Base-by-base conservation (phyloP, 2,888 invertebrate genomes). In the Drosophila mettleri region DNA sequence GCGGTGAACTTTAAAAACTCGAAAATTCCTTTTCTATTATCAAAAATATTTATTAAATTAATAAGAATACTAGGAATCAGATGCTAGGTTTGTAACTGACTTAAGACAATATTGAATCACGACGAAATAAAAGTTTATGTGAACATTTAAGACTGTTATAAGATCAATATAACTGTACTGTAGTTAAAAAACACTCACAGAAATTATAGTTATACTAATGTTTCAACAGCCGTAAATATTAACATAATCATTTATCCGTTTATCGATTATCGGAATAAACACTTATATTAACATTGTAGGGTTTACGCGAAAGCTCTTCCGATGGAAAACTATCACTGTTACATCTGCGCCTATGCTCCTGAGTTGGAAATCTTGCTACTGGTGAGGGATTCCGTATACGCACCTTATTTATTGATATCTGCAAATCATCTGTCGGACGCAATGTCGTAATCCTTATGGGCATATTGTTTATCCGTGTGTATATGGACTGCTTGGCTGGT, bases 251-350 rank as follows among this genome's bases (percentile, higher is more conserved):
- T 33, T 29, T 68, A 86, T 9, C 69, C 39, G 6, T 78, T 74
- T 61, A 84, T 64, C 27, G 63, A 53, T 66, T 79, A 45, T 90
- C 88, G n/a, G 89, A 58, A 69, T 68, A 89, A 7, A 90, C 80
- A 73, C 89, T 88, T 24, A 90, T 89, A 57, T 79, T 88, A 1
- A 90, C 80, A 66, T 83, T 88, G 12, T 80, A 72, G 29, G 87
- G 80, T 4, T 5, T 16, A n/a, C 41, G 12, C 0, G 16, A 3
- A 4, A 49, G n/a, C 5, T 54, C 55, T 9, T 48, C 41, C 24
- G 45, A 38, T 2, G 22, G 36, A 10, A 8, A 24, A 10, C 24
- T 46, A 2, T 36, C 31, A 12, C 20, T 45, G 29, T 18, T 33
- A 38, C 51, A 48, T 27, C 49, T 36, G 31, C 24, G 9, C 2